Conservation (phyloP, 1,140 invertebrate species). For the Phocides pigmalion region DNA sequence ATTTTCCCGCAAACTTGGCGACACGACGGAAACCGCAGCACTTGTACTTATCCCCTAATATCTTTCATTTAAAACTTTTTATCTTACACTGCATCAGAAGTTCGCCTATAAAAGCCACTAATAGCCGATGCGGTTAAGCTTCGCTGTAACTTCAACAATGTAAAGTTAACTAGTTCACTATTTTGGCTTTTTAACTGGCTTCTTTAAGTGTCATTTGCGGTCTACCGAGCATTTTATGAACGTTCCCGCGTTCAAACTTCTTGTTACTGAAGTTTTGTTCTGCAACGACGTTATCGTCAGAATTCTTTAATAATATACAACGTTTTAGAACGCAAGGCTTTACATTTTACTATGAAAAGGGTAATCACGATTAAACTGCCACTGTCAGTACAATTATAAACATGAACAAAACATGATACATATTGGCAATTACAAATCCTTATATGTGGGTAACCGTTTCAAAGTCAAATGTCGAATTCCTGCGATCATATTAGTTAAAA, state of each 20-base stretch:
- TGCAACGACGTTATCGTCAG: neutral
- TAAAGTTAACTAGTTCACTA: slow-evolving; percentile 33
- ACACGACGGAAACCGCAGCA: slow-evolving; percentile 44
- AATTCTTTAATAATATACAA: neutral
- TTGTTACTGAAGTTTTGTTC: slow-evolving; percentile 6
- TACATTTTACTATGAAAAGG: too few relatives aligned
- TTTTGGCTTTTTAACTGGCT: slow-evolving; percentile 21
- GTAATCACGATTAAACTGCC: too few relatives aligned
- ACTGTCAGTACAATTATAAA: too few relatives aligned
- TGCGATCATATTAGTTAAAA: too few relatives aligned
- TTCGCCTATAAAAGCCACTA: slow-evolving; percentile 63
- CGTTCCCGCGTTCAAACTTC: slow-evolving; percentile 15
- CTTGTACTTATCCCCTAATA: slow-evolving; percentile 43
- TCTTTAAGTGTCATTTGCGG: slow-evolving; percentile 33
- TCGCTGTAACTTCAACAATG: slow-evolving; percentile 38
- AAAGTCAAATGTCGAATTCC: too few relatives aligned
- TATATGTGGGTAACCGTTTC: too few relatives aligned
- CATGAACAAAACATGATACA: too few relatives aligned
- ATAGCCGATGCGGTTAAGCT: slow-evolving; percentile 65
- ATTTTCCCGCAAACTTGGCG: neutral
- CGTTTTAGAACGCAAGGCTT: too few relatives aligned
- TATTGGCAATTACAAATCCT: too few relatives aligned
- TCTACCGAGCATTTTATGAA: slow-evolving; percentile 29
- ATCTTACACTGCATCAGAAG: slow-evolving; percentile 56
- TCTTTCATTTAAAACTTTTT: slow-evolving; percentile 67